A percentile compares a stretch with the other conserved stretches of the same genome.
phyloP scores from a whole-genome alignment of 1,140 invertebrate species.

The Hestina assimilis region DNA sequence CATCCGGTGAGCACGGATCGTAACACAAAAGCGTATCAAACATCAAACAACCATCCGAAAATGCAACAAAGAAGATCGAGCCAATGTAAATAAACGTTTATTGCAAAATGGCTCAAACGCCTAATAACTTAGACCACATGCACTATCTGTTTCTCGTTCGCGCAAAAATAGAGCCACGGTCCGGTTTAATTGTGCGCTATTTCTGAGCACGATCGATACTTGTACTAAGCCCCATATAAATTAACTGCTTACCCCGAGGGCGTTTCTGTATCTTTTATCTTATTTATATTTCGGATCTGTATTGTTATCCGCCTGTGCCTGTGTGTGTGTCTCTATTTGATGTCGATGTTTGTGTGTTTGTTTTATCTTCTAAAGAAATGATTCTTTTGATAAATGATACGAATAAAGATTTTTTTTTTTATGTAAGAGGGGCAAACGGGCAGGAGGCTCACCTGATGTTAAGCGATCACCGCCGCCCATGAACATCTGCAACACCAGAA shows the following conservation, averaged over 20 bases:
- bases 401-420: too few relatives aligned
- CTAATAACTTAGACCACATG: constrained; percentile 9
- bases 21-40: too few relatives aligned
- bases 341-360: too few relatives aligned
- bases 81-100: not conserved
- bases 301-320: not conserved
- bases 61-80: too few relatives aligned
- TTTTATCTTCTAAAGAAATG: too few relatives aligned
- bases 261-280: not conserved
- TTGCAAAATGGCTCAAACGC: constrained; percentile 4
- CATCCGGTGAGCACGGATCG: too few relatives aligned
- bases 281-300: not conserved
- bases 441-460: too few relatives aligned
- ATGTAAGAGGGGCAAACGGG: too few relatives aligned
- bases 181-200: constrained; percentile 28
- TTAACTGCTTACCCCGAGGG: constrained; percentile 6
- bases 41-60: too few relatives aligned
- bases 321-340: not conserved
- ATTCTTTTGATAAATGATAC: too few relatives aligned
- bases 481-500: too few relatives aligned
- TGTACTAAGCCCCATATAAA: constrained; percentile 17
- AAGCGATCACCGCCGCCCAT: too few relatives aligned
- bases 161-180: constrained; percentile 26
- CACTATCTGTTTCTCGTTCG: constrained; percentile 14
- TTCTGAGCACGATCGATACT: constrained; percentile 12